Evolutionary conservation across 2,797 vertebrate genomes (phyloP), one percentile per base, ranked within the genome.

Genomic region (Euthynnus affinis): DNA sequence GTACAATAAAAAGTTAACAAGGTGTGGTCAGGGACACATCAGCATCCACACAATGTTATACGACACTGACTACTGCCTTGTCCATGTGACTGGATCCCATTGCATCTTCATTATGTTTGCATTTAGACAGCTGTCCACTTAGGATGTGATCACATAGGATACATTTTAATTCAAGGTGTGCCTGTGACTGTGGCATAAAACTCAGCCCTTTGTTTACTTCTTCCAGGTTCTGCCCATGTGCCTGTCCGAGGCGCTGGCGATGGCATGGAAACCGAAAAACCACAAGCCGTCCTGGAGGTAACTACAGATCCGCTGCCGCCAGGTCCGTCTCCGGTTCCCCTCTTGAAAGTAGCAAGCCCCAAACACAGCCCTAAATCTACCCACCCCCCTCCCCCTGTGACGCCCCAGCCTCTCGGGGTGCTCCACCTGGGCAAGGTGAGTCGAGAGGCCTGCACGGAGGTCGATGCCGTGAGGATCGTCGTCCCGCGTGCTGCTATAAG

Each of bases 231-330:
- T 42, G 86, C 93, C 63, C 78, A 85, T 0, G 93, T 96, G 77
- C 96, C 96, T 5, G 32, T 99, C 60, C 95, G 98, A 88, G 96
- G 97, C 53, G 92, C 97, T 42, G 98, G 98, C 6, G 98, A 99
- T 96, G 98, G 98, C 87, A 99, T 99, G 98, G 98, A 99, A 96
- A 99, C 93, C 0, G 95, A 97, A 81, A 96, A 96, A 78, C 84
- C 94, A 0, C 67, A 83, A 6, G 90, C 88, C 46, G 57, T 91
- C 0, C 69, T 94, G 49, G 98, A 99, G 91, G 80, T 87, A 8
- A 72, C 73, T 12, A 52, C 90, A 10, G 94, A 93, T 48, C 10
- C 78, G 18, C 61, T 53, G 81, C 63, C 22, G 20, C 86, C 71
- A 20, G 65, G 0, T 86, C 70, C 75, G 32, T 55, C 82, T 88